phyloP scores from a whole-genome alignment of 1,140 invertebrate species.

The Scaptomyza montana region DNA sequence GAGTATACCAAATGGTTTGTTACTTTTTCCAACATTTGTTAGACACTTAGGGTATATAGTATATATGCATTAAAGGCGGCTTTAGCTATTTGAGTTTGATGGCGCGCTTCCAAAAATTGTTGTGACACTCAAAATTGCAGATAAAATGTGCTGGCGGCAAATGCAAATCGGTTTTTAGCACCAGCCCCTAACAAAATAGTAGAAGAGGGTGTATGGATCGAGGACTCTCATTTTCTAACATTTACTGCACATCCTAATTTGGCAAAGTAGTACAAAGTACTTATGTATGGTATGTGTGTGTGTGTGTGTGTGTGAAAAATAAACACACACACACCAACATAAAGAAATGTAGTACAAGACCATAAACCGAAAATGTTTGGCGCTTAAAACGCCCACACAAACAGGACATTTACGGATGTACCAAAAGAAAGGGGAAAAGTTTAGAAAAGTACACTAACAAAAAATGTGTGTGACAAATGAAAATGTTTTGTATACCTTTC shows the following conservation, averaged over 20 bases:
- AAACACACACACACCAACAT: neutral
- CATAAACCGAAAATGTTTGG: slow-evolving; percentile 33
- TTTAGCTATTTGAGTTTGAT: slow-evolving; percentile 23
- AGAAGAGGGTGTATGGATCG: no score
- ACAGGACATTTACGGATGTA: neutral
- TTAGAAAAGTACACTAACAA: no score
- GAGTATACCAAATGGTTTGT: no score
- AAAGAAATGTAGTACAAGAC: slow-evolving; percentile 16
- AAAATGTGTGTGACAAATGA: no score
- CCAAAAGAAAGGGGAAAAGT: neutral
- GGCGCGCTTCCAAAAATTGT: slow-evolving; percentile 42
- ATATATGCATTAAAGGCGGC: no score
- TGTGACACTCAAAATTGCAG: slow-evolving; percentile 43
- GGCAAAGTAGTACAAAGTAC: slow-evolving; percentile 31
- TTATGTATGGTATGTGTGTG: slow-evolving; percentile 4
- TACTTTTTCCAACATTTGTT: no score
- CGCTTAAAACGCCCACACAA: slow-evolving; percentile 33
- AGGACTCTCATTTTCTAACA: neutral
- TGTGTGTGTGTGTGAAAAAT: no score
- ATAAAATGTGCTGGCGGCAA: slow-evolving; percentile 42
- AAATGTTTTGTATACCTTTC: no score
- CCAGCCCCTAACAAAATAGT: neutral
- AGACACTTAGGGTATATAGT: no score
- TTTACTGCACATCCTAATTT: slow-evolving; percentile 28
- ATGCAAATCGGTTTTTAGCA: slow-evolving; percentile 39